These are phyloP conservation scores for Leucoptera coffeella DNA, from an alignment of 2,888 invertebrate genomes.

Conservation along the genomic window DNA sequence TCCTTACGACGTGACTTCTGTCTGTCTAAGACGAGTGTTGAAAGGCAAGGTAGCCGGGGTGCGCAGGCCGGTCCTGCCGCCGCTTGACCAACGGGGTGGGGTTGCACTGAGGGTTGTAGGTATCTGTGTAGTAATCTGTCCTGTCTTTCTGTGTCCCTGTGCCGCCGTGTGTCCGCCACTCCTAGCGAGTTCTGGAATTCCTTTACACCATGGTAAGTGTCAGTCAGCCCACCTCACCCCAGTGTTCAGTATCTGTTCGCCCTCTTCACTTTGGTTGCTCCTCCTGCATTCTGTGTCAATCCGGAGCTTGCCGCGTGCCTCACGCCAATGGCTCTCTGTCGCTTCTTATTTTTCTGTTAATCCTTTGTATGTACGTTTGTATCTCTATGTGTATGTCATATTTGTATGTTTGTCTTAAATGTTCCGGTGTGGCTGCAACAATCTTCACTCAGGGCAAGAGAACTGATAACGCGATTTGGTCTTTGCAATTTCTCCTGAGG, in stretches of 20 bases:
- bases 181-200: constrained; percentile 98
- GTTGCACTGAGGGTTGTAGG: constrained; percentile 54
- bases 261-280: constrained; percentile 51
- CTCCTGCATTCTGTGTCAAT: constrained; percentile 47
- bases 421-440: constrained; percentile 45
- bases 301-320: constrained; percentile 37
- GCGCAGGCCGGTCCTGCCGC: constrained; percentile 26
- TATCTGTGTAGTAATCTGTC: constrained; percentile 59
- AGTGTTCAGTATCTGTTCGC: constrained; percentile 51
- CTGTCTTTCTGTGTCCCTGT: constrained; percentile 66
- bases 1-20: too few species aligned
- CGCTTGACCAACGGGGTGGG: constrained; percentile 45
- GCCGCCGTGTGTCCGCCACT: constrained; percentile 64
- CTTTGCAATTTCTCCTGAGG: neutral
- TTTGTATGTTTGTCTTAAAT: constrained; percentile 53
- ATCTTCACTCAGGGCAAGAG: constrained; percentile 13
- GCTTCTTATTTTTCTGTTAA: constrained; percentile 47
- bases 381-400: constrained; percentile 57
- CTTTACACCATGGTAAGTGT: constrained; percentile 97
- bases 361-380: constrained; percentile 53
- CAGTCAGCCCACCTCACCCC: constrained; percentile 58
- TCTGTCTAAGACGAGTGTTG: constrained; percentile 26
- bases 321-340: constrained; percentile 38
- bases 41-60: constrained; percentile 49
- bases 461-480: neutral